Evolutionary conservation across 2,113 vertebrate species (phyloP).

Genomic region (Carlito syrichta): DNA sequence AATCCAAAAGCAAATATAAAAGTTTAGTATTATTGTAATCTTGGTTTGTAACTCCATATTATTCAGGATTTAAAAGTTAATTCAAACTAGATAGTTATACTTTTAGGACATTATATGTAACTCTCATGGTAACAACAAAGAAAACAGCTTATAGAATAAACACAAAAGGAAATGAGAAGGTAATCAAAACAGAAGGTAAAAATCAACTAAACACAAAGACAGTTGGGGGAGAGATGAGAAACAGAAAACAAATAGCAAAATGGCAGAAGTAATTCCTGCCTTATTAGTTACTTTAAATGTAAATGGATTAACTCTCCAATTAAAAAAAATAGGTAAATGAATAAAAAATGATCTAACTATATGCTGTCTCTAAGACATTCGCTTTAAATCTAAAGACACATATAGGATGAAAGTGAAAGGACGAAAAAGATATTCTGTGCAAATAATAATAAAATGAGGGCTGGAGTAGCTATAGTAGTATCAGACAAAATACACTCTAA

Average conservation of each 20-base stretch:
- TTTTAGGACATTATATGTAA: background rate
- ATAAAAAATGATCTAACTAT: background rate
- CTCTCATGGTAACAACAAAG: background rate
- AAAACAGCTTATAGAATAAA: background rate
- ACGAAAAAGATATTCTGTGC: background rate
- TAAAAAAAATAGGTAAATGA: background rate
- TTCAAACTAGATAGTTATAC: background rate
- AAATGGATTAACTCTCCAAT: background rate
- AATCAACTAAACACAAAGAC: background rate
- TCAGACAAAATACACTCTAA: background rate
- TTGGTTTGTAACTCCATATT: background rate
- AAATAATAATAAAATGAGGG: background rate
- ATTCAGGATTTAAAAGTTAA: background rate
- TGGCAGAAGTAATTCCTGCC: background rate
- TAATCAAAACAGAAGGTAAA: background rate
- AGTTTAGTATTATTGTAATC: background rate
- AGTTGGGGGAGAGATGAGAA: background rate
- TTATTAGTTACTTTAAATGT: background rate
- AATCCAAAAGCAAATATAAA: background rate
- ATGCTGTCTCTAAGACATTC: background rate
- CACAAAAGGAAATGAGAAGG: background rate
- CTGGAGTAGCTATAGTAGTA: background rate
- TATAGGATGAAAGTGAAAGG: background rate
- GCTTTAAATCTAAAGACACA: background rate
- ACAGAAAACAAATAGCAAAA: background rate